These are phyloP conservation scores for Agrochola circellaris DNA, from an alignment of 2,888 invertebrate species.

Conservation along the genomic window DNA sequence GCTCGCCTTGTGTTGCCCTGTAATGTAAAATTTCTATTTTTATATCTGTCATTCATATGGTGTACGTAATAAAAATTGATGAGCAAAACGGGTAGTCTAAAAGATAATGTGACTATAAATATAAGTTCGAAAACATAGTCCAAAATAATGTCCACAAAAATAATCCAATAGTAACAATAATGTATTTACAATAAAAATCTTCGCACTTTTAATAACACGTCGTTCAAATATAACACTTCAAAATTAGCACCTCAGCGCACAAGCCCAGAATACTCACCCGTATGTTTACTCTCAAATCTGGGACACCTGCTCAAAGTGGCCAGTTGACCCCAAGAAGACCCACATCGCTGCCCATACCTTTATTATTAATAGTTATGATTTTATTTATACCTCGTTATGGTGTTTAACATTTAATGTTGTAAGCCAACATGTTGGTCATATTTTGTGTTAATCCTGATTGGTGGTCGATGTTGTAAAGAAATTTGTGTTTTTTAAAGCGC, in stretches of 20 bases:
- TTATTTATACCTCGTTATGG: conserved; percentile 61
- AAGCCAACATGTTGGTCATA: conserved; percentile 30
- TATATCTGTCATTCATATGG: no score
- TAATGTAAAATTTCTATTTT: no score
- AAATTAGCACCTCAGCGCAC: conserved; percentile 29
- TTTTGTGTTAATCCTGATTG: conserved; percentile 44
- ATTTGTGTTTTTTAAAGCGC: conserved; percentile 16
- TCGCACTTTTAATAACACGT: conserved; percentile 14
- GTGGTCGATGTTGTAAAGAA: conserved; percentile 8
- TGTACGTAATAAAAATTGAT: no score
- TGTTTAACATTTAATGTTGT: conserved; percentile 32
- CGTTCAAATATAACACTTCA: conserved; percentile 21
- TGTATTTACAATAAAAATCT: neutral
- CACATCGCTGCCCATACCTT: conserved; percentile 49
- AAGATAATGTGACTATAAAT: neutral
- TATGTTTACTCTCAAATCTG: conserved; percentile 65
- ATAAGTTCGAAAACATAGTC: neutral
- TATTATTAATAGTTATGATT: conserved; percentile 59
- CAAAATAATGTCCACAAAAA: neutral
- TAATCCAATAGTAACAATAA: neutral
- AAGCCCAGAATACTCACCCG: conserved; percentile 28
- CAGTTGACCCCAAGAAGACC: conserved; percentile 66
- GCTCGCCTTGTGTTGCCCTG: neutral
- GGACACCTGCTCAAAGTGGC: conserved; percentile 74
- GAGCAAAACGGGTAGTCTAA: neutral